phyloP scores from a whole-genome alignment of 1,140 invertebrate species.

The Macrotrachela quadricornifera region DNA sequence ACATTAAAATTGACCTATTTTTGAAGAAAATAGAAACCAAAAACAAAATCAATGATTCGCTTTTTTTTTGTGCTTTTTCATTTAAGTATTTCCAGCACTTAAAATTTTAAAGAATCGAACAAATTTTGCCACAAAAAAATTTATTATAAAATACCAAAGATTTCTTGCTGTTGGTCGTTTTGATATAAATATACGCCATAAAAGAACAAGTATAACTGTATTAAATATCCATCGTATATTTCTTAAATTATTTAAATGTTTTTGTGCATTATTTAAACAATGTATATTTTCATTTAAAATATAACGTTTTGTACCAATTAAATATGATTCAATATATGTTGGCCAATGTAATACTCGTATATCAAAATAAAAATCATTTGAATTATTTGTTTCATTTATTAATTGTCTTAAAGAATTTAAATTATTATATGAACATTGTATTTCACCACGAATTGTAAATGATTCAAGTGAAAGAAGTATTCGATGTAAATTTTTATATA shows the following conservation, averaged over 20 bases:
- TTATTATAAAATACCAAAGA: conserved; percentile 27
- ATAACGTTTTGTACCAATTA: conserved; percentile 22
- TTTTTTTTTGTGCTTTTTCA: no score
- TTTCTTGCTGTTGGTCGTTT: conserved; percentile 26
- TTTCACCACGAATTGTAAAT: conserved; percentile 40
- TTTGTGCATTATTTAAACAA: conserved; percentile 18
- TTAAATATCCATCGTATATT: conserved; percentile 29
- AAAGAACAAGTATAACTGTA: conserved; percentile 19
- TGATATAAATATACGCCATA: conserved; percentile 27
- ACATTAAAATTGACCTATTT: no score
- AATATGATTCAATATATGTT: conserved; percentile 23
- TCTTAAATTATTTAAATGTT: conserved; percentile 19
- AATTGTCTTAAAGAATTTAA: conserved; percentile 16
- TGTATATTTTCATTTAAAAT: conserved; percentile 22
- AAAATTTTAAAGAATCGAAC: conserved; percentile 19
- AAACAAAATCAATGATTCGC: no score
- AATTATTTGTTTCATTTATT: conserved; percentile 15
- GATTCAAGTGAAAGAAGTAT: conserved; percentile 35
- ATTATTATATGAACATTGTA: conserved; percentile 38
- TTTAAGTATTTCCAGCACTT: no score
- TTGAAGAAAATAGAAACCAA: no score
- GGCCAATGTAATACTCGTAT: conserved; percentile 21
- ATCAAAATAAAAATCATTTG: conserved; percentile 18
- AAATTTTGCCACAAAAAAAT: conserved; percentile 28
- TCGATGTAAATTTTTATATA: conserved; percentile 9